These are phyloP conservation scores for Sturmia bella DNA, from an alignment of 2,888 invertebrate species.

Conservation along the genomic window DNA sequence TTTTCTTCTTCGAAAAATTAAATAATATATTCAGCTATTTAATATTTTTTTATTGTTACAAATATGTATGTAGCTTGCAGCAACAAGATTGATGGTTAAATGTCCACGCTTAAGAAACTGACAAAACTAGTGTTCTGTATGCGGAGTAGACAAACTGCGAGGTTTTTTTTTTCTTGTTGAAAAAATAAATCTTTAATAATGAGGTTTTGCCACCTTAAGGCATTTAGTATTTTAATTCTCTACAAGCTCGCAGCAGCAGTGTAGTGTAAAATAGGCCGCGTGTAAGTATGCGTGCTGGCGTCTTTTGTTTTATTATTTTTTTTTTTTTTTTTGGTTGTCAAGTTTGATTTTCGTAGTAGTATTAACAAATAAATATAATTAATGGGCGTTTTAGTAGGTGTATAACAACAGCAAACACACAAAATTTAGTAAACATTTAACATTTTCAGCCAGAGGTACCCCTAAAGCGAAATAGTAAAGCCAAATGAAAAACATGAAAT, in stretches of 20 bases:
- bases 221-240: constrained; percentile 46
- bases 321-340: constrained; percentile 60
- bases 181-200: constrained; percentile 47
- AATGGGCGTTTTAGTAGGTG: constrained; percentile 70
- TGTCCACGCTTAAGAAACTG: constrained; percentile 71
- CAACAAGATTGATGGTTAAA: constrained; percentile 78
- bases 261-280: neutral
- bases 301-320: too few relatives aligned
- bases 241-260: neutral
- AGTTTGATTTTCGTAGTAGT: constrained; percentile 28
- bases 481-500: constrained; percentile 45
- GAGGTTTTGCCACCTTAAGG: constrained; percentile 37
- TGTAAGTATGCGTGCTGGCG: constrained; percentile 4
- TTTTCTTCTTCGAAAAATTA: neutral
- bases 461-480: constrained; percentile 45
- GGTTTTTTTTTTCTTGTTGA: constrained; percentile 3
- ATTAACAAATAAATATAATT: constrained; percentile 63
- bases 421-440: constrained; percentile 53
- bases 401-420: constrained; percentile 45
- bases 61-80: constrained; percentile 37
- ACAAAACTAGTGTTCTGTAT: constrained; percentile 9
- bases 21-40: constrained; percentile 55
- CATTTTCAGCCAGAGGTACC: constrained; percentile 38
- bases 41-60: constrained; percentile 72
- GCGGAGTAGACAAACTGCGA: neutral